phyloP scores from a whole-genome alignment of 1,140 invertebrate species.

The Monochamus saltuarius region DNA sequence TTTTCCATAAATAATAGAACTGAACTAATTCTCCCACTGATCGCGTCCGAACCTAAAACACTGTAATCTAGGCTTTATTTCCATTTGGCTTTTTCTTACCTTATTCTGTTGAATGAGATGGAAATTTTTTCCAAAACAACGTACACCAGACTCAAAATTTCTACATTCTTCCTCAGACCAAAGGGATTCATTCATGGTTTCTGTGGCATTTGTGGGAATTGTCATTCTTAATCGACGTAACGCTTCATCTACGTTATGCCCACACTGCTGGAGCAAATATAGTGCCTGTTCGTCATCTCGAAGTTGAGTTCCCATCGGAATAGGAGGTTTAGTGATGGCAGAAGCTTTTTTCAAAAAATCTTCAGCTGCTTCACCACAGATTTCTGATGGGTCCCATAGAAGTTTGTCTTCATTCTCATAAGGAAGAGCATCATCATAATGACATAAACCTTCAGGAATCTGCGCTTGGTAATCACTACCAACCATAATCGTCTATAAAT shows the following conservation, averaged over 20 bases:
- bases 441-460: conserved; percentile 87
- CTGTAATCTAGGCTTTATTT: no score
- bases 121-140: conserved; percentile 95
- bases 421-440: conserved; percentile 88
- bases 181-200: conserved; percentile 68
- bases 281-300: conserved; percentile 94
- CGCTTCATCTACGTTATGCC: conserved; percentile 92
- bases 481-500: conserved; percentile 85
- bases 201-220: conserved; percentile 63
- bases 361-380: conserved; percentile 75
- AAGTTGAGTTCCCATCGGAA: conserved; percentile 77
- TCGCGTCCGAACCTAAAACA: conserved; percentile 74
- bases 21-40: conserved; percentile 97
- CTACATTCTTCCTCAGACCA: conserved; percentile 98
- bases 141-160: conserved; percentile 93
- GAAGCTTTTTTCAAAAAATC: conserved; percentile 75
- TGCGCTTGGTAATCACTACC: conserved; percentile 91
- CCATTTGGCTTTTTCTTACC: conserved; percentile 55
- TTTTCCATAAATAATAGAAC: conserved; percentile 99
- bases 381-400: conserved; percentile 84
- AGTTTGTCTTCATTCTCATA: conserved; percentile 97
- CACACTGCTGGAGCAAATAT: conserved; percentile 89
- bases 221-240: conserved; percentile 81
- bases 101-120: conserved; percentile 92
- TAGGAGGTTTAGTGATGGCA: conserved; percentile 58